These are phyloP conservation scores for Dione juno DNA, from an alignment of 2,888 invertebrate species.

Conservation along the genomic window DNA sequence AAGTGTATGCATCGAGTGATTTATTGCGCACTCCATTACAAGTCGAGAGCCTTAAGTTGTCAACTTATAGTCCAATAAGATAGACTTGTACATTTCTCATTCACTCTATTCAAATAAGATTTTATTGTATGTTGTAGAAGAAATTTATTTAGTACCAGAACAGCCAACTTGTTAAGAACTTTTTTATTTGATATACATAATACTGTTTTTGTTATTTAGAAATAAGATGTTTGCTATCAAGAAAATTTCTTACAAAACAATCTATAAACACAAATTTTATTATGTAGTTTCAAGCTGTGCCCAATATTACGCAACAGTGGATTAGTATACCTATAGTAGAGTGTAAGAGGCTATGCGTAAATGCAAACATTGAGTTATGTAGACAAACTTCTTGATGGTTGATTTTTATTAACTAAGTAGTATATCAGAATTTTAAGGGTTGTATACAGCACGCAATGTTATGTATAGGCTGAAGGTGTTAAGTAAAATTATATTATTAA, in stretches of 20 bases:
- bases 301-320: constrained; percentile 29
- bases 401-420: constrained; percentile 17
- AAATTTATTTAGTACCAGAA: constrained; percentile 29
- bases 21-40: constrained; percentile 44
- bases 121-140: constrained; percentile 41
- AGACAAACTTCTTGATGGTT: constrained; percentile 31
- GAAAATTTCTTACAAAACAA: constrained; percentile 19
- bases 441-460: not conserved
- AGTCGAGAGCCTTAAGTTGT: constrained; percentile 47
- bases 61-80: constrained; percentile 49
- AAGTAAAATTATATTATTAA: not conserved
- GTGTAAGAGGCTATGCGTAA: constrained; percentile 19
- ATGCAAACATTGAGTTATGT: constrained; percentile 32
- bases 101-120: constrained; percentile 47
- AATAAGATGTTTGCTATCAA: not conserved
- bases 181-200: constrained; percentile 9
- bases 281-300: constrained; percentile 5
- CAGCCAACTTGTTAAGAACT: constrained; percentile 15
- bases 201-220: constrained; percentile 33
- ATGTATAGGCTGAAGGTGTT: not conserved
- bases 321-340: constrained; percentile 14
- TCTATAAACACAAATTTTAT: constrained; percentile 30
- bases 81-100: constrained; percentile 46
- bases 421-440: not conserved
- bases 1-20: constrained; percentile 46